phyloP scores from a whole-genome alignment of 2,888 invertebrate species.

The Zhuqinia jingwanae region DNA sequence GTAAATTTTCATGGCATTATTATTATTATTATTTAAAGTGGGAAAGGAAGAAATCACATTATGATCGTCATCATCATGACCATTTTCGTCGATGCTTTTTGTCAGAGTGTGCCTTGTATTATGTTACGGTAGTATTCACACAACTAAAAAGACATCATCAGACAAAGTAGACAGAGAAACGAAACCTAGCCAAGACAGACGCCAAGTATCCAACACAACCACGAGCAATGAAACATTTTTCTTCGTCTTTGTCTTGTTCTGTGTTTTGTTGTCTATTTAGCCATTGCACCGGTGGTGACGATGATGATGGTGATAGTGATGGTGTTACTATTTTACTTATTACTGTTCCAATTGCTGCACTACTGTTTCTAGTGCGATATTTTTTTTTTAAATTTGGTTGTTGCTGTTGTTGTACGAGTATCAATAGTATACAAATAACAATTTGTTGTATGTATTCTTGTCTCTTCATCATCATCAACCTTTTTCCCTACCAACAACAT shows the following conservation, averaged over 20 bases:
- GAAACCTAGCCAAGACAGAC: constrained; percentile 4
- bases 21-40: constrained; percentile 15
- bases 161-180: background rate
- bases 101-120: background rate
- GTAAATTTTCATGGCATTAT: constrained; percentile 7
- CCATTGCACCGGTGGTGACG: background rate
- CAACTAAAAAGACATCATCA: background rate
- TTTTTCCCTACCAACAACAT: too few species aligned
- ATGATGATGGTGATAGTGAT: background rate
- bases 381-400: too few species aligned
- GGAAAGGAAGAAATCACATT: constrained; percentile 10
- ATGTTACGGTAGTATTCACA: background rate
- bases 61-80: background rate
- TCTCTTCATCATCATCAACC: background rate
- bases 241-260: background rate
- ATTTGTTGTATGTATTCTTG: constrained; percentile 19
- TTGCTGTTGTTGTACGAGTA: background rate
- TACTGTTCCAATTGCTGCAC: background rate
- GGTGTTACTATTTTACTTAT: background rate
- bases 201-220: too few species aligned
- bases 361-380: background rate
- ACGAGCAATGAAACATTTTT: background rate
- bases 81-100: too few species aligned
- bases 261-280: background rate
- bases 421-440: background rate